Percentiles rank a stretch among this genome's conserved stretches.
phyloP scores from a whole-genome alignment of 2,888 invertebrate genomes.

The Emesis furor region DNA sequence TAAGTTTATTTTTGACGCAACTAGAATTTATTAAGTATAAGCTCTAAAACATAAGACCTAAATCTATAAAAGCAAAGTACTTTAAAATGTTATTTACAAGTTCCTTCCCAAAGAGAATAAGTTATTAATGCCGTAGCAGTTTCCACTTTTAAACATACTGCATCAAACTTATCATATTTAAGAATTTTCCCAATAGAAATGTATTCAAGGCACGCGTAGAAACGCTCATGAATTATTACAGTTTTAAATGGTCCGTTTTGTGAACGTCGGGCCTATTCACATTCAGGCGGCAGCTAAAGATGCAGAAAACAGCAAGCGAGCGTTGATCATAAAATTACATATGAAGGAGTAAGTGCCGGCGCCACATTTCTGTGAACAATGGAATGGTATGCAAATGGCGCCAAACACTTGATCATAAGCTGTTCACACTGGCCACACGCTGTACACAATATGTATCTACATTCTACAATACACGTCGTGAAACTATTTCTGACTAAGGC shows the following conservation, averaged over 20 bases:
- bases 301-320: constrained; percentile 85
- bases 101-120: no score
- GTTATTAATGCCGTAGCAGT: constrained; percentile 82
- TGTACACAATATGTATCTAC: constrained; percentile 8
- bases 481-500: constrained; percentile 1
- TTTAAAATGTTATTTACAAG: no score
- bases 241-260: constrained; percentile 80
- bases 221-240: constrained; percentile 84
- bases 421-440: constrained; percentile 79
- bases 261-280: constrained; percentile 81
- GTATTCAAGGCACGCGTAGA: constrained; percentile 82
- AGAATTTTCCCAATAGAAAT: constrained; percentile 75
- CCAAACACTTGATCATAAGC: constrained; percentile 86
- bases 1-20: no score
- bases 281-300: constrained; percentile 82
- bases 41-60: no score
- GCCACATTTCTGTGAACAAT: constrained; percentile 91
- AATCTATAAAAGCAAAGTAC: no score
- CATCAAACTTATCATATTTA: constrained; percentile 72
- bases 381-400: constrained; percentile 88
- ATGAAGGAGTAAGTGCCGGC: constrained; percentile 86
- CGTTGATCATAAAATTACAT: constrained; percentile 88
- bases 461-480: background rate
- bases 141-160: constrained; percentile 76
- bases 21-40: no score